Conservation (phyloP, 2,888 invertebrate species). For the Acrobasis repandana region DNA sequence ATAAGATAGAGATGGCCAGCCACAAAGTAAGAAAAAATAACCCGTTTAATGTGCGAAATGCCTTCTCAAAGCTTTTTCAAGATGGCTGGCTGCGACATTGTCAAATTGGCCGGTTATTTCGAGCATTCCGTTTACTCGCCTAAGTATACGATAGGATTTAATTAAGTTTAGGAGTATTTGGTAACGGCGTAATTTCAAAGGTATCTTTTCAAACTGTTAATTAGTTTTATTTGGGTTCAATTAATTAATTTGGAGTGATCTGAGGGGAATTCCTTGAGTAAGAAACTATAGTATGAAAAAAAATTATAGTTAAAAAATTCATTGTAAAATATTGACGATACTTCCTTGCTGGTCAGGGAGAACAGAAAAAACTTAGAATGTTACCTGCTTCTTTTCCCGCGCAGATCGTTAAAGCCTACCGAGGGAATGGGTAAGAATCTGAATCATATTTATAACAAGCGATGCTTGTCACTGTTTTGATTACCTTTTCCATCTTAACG, state of each 20-base stretch:
- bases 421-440: too few relatives aligned
- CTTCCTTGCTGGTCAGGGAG: too few relatives aligned
- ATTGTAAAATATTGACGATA: too few relatives aligned
- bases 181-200: conserved; percentile 15
- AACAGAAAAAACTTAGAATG: too few relatives aligned
- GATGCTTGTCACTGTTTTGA: too few relatives aligned
- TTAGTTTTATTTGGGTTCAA: conserved; percentile 13
- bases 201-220: conserved; percentile 19
- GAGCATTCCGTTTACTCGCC: conserved; percentile 31
- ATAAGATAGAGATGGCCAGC: too few relatives aligned
- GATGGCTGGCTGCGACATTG: conserved; percentile 49
- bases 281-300: background rate
- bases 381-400: too few relatives aligned
- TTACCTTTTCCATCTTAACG: too few relatives aligned
- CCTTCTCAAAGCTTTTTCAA: conserved; percentile 34
- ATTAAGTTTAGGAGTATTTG: conserved; percentile 44
- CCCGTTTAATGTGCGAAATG: background rate
- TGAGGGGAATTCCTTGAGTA: background rate
- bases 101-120: conserved; percentile 53
- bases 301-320: background rate
- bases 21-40: background rate
- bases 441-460: too few relatives aligned
- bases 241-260: conserved; percentile 10
- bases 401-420: too few relatives aligned
- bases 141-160: conserved; percentile 46